Evolutionary conservation across 2,113 vertebrate genomes (phyloP).

Genomic region (Patagioenas fasciata): DNA sequence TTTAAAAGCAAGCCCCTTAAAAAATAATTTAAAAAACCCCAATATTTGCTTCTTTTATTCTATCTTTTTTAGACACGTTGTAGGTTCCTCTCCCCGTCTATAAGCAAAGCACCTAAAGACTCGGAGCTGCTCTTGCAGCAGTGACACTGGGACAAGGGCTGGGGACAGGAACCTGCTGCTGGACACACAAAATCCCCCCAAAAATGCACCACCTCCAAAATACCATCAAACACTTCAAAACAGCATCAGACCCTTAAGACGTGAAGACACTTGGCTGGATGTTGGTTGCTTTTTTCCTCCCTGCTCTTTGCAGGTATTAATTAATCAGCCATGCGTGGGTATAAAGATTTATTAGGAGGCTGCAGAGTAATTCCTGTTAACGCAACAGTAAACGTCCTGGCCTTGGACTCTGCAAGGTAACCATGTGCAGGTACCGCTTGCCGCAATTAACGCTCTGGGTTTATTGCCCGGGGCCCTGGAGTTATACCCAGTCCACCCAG

Average conservation of each 20-base stretch:
- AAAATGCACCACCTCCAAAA: not conserved
- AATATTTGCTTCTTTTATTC: not conserved
- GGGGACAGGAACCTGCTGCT: not conserved
- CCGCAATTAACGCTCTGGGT: not conserved
- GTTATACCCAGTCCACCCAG: not conserved
- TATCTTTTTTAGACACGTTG: not conserved
- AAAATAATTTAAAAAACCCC: too few species aligned
- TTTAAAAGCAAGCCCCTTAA: not conserved
- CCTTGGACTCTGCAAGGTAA: constrained; percentile 72
- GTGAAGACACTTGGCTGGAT: constrained; percentile 70
- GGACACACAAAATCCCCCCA: not conserved
- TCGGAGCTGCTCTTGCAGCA: rapidly evolving
- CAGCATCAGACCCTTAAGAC: constrained; percentile 3
- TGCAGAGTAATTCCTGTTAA: constrained; percentile 84
- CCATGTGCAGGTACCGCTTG: too few species aligned
- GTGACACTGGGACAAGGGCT: not conserved
- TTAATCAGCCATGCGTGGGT: constrained; percentile 80
- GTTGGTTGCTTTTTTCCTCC: constrained; percentile 26
- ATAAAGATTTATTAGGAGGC: constrained; percentile 88
- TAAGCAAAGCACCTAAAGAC: not conserved
- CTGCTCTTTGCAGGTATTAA: constrained; percentile 83
- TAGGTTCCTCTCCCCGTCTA: rapidly evolving
- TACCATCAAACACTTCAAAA: not conserved
- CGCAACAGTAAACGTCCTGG: constrained; percentile 76
- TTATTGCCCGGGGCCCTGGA: not conserved